Conservation (phyloP, 64 coral and sea anemone species). For the Montipora cactus region DNA sequence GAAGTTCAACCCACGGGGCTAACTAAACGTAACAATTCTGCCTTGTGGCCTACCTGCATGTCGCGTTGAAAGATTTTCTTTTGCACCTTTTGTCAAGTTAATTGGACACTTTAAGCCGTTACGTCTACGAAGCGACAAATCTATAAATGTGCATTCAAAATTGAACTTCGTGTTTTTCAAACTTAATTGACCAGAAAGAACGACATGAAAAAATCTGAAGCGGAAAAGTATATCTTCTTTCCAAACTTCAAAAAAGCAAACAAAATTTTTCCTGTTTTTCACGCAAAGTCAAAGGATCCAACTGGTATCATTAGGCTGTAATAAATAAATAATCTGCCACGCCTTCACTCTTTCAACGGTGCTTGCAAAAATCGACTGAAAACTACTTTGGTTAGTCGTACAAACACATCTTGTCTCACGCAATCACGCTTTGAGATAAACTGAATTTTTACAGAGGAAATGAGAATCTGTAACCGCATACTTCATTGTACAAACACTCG, state of each 20-base stretch:
- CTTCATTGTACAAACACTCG: not conserved
- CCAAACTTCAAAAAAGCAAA: not conserved
- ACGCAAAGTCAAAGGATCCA: not conserved
- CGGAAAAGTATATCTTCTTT: not conserved
- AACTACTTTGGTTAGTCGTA: too few species aligned
- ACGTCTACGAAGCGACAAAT: not conserved
- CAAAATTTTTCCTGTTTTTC: not conserved
- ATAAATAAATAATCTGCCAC: constrained; percentile 25
- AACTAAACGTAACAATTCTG: too few species aligned
- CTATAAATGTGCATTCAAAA: not conserved
- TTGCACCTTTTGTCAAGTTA: not conserved
- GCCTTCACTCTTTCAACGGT: not conserved
- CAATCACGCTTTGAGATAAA: too few species aligned
- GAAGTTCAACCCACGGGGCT: too few species aligned
- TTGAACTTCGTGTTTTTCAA: not conserved
- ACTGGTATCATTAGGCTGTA: not conserved
- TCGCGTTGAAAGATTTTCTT: not conserved
- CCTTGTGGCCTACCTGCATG: too few species aligned
- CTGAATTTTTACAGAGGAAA: not conserved
- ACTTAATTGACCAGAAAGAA: not conserved
- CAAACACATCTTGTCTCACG: too few species aligned
- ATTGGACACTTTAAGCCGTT: not conserved
- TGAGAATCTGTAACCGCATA: not conserved
- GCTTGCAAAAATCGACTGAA: not conserved
- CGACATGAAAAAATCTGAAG: not conserved